A percentile compares a stretch with the other conserved stretches of the same genome.
phyloP scores from a whole-genome alignment of 1,140 invertebrate species.

The Cylas formicarius region DNA sequence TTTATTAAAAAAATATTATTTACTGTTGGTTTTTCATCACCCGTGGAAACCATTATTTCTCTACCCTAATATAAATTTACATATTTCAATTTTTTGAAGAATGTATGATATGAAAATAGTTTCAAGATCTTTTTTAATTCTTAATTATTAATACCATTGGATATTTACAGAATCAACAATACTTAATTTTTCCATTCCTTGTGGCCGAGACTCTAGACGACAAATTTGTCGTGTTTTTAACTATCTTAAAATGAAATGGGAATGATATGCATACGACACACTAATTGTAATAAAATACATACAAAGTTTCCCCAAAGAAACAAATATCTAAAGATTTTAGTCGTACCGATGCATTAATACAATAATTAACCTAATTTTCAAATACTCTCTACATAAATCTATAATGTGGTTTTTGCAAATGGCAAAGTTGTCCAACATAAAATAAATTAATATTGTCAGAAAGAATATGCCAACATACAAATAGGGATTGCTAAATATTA shows the following conservation, averaged over 20 bases:
- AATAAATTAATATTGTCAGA: constrained; percentile 43
- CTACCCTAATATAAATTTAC: no score
- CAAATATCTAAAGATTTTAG: no score
- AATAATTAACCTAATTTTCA: no score
- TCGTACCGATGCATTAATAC: no score
- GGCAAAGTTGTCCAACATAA: constrained; percentile 99
- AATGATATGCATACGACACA: constrained; percentile 95
- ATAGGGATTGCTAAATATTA: constrained; percentile 3
- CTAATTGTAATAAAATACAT: not conserved
- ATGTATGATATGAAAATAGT: no score
- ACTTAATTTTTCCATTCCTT: constrained; percentile 98
- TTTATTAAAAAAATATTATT: no score
- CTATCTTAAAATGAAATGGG: constrained; percentile 99
- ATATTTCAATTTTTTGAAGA: no score
- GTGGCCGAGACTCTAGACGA: constrained; percentile 96
- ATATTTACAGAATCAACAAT: not conserved
- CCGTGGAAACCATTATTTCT: no score
- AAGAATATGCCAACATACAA: constrained; percentile 76
- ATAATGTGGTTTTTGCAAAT: constrained; percentile 99
- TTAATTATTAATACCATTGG: no score
- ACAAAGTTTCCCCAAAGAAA: no score
- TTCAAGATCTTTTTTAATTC: no score
- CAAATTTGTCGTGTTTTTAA: constrained; percentile 98
- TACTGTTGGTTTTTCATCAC: no score
- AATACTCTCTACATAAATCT: constrained; percentile 99